Base-by-base conservation (phyloP, 2,888 invertebrate genomes). In the Koerneria pararmatus region DNA sequence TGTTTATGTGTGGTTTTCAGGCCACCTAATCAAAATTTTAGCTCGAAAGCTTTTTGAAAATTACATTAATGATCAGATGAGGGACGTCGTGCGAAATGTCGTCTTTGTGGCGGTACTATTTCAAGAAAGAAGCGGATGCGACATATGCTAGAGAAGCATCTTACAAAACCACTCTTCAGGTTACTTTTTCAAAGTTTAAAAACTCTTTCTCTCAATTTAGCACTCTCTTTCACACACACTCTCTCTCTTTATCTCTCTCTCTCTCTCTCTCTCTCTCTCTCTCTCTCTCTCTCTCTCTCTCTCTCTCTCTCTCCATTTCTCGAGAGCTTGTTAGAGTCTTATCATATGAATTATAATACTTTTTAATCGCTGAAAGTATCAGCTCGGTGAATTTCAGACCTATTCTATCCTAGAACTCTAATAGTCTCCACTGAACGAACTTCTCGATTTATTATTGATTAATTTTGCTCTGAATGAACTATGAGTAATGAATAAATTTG, bases 11-110 rank as follows among this genome's bases (percentile, higher is more conserved):
- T n/a, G n/a, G n/a, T n/a, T n/a, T n/a, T n/a, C n/a, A n/a, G n/a
- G n/a, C n/a, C n/a, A n/a, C n/a, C n/a, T n/a, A n/a, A n/a, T n/a
- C n/a, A n/a, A n/a, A n/a, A n/a, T n/a, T n/a, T n/a, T n/a, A n/a
- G n/a, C n/a, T n/a, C n/a, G n/a, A n/a, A n/a, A n/a, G n/a, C n/a
- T n/a, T n/a, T n/a, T n/a, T n/a, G n/a, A n/a, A n/a, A n/a, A n/a
- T n/a, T n/a, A n/a, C n/a, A n/a, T n/a, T n/a, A n/a, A n/a, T n/a
- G n/a, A n/a, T n/a, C 54, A 8, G 67, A 74, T 29, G 72, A 73
- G 34, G 74, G 77, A 24, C 61, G 74, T 31, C 67, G 75, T 41
- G 70, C 77, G 8, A 77, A 77, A 62, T 77, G 77, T 57, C 64
- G 71, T 51, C 37, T 64, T 31, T 77, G 77, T 61, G 74, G 65